Evolutionary conservation across 2,888 invertebrate genomes (phyloP).

Genomic region (Microctonus hyperodae): DNA sequence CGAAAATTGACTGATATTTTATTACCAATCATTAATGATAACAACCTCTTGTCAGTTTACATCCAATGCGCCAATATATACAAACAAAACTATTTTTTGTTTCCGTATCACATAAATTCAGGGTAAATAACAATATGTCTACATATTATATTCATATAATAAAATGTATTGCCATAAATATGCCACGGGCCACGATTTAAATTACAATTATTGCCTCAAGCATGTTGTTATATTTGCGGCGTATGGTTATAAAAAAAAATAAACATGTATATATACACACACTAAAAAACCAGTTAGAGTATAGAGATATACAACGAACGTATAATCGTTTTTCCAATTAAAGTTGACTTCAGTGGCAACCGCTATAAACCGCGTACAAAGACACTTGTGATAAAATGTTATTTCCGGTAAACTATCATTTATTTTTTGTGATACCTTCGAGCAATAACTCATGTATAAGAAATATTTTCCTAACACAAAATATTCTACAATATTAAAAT

Average conservation of each 20-base stretch:
- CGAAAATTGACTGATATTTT: not conserved
- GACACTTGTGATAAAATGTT: constrained; percentile 25
- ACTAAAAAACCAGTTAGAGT: constrained; percentile 23
- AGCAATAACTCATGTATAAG: not conserved
- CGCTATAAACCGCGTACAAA: constrained; percentile 15
- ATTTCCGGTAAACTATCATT: constrained; percentile 29
- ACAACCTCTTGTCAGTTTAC: not conserved
- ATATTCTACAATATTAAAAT: not conserved
- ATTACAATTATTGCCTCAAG: constrained; percentile 18
- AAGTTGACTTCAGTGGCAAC: constrained; percentile 20
- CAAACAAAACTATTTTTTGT: not conserved
- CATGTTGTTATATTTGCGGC: constrained; percentile 15
- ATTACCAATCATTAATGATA: not conserved
- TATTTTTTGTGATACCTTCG: constrained; percentile 16
- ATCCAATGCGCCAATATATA: too few species aligned
- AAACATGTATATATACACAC: not conserved
- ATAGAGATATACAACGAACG: constrained; percentile 11
- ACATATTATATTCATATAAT: too few species aligned
- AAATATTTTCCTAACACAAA: not conserved
- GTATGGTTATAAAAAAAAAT: constrained; percentile 2
- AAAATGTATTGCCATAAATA: constrained; percentile 24
- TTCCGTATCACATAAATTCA: constrained; percentile 11
- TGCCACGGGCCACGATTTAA: constrained; percentile 29
- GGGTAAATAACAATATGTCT: not conserved
- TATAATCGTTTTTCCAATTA: constrained; percentile 37